Percentiles rank a stretch among this genome's conserved stretches.
Conservation (phyloP, 2,113 vertebrate genomes). For the Motacilla tschutschensis region DNA sequence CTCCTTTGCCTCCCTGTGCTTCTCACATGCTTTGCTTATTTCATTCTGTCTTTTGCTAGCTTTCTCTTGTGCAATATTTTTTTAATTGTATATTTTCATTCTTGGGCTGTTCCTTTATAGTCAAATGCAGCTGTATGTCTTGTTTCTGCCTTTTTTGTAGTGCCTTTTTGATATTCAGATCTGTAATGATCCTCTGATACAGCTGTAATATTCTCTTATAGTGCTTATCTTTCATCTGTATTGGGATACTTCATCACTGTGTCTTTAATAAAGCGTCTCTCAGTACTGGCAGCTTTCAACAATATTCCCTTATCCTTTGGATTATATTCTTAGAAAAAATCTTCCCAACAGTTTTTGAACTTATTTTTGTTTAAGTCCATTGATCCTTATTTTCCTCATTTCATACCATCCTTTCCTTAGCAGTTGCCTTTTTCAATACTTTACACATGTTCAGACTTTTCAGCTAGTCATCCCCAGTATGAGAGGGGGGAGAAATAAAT, state of each 20-base stretch:
- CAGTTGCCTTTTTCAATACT: neutral
- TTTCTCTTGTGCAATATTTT: neutral
- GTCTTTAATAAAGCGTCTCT: neutral
- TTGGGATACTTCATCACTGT: neutral
- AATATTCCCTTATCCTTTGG: neutral
- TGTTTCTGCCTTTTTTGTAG: neutral
- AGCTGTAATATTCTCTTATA: neutral
- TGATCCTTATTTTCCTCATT: neutral
- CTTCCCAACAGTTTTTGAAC: neutral
- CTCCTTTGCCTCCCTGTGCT: neutral
- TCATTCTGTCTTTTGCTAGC: neutral
- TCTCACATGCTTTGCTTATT: neutral
- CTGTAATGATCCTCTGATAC: neutral
- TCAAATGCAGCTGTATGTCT: neutral
- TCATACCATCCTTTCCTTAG: neutral
- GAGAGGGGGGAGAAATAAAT: neutral
- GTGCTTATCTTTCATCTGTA: neutral
- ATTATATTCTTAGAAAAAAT: neutral
- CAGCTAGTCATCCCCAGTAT: neutral
- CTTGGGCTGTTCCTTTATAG: neutral
- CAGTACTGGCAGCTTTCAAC: neutral
- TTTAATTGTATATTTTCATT: neutral
- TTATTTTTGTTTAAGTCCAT: neutral
- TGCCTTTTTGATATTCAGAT: neutral
- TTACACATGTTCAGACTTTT: neutral